These are phyloP conservation scores for Erythrocercus mccallii DNA, from an alignment of 2,113 vertebrate genomes.

Conservation along the genomic window DNA sequence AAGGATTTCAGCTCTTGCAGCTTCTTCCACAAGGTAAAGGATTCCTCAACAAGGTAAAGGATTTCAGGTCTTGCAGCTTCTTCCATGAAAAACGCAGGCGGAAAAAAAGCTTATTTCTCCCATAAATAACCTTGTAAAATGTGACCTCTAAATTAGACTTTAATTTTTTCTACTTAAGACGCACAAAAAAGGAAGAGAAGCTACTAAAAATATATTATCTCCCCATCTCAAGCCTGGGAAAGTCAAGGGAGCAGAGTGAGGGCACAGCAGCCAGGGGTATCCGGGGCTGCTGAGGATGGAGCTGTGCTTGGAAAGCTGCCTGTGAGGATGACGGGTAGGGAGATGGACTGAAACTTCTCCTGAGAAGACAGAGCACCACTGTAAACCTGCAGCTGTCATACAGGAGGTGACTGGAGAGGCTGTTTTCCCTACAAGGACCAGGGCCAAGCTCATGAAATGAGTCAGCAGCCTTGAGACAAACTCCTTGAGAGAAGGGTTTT, in stretches of 20 bases:
- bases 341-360: background rate
- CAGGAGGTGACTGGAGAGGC: background rate
- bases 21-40: no score
- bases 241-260: background rate
- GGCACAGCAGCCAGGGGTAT: background rate
- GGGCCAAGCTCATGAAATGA: background rate
- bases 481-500: background rate
- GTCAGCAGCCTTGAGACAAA: background rate
- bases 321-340: background rate
- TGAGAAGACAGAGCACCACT: background rate
- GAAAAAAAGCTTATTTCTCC: background rate
- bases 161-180: background rate
- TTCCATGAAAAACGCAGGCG: background rate
- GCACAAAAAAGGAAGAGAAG: background rate
- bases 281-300: background rate
- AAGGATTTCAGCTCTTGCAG: no score
- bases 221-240: background rate
- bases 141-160: background rate
- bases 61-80: no score
- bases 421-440: background rate
- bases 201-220: background rate
- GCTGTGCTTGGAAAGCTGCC: background rate
- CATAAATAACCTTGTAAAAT: background rate
- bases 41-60: no score
- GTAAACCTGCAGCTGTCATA: background rate